Base-by-base conservation (phyloP, 2,797 vertebrate genomes). In the Triplophysa yarkandensis region DNA sequence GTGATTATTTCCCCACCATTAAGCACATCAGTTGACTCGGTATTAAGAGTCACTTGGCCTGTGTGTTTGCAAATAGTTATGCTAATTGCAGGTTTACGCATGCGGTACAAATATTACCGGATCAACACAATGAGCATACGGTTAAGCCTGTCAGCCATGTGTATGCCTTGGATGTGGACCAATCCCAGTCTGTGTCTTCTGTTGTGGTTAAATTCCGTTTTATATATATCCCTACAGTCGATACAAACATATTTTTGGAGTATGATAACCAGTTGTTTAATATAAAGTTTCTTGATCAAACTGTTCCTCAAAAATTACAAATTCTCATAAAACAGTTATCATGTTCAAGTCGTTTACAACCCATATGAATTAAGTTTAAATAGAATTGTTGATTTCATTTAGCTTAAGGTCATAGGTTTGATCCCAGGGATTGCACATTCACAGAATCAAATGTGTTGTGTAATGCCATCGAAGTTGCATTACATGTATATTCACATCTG, bases 41-140 rank as follows among this genome's bases (percentile, higher is more conserved):
- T 73, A 55, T 73, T 57, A 64, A 73, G 62, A 46, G 62, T 48
- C 63, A 34, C 61, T 57, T 57, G 43, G 25, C 27, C 23, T 8
- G 19, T 57, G 50, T 55, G 62, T 65, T 39, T 65, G 48, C 36
- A 65, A 55, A 74, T 36, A 44, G 19, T 23, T 65, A 39, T 44
- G 21, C 17, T 72, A 44, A 65, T 39, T 65, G 52, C n/a, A 54
- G 17, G 32, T 41, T 64, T 19, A 54, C 64, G 46, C 3, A 64
- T 1, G 1, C 21, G 16, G 16, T 63, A 39, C n/a, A 52, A 48
- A 63, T 55, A 43, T 28, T 52, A 30, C 39, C 19, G n/a, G 25
- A 6, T 17, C 11, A 71, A 25, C 61, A 19, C 23, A 21, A 62
- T 27, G 30, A 61, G 28, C 2, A n/a, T 17, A 10, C 11, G 21